Evolutionary conservation across 2,113 vertebrate genomes (phyloP), one percentile per base, ranked within the genome.

Genomic region (Barnardius zonarius): DNA sequence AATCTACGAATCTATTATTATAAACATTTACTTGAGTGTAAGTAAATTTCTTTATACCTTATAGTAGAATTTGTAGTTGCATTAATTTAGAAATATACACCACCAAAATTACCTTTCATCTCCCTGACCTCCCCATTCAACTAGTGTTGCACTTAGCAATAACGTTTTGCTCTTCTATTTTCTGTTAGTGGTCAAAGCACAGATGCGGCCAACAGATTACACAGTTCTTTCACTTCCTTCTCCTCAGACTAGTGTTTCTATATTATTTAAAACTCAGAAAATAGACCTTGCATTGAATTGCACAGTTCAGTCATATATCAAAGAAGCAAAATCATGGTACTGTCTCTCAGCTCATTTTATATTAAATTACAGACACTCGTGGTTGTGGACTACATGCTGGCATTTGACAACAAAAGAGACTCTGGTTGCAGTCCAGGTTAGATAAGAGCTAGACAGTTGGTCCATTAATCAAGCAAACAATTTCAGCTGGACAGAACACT

Each of bases 401-500:
- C 46, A 27, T 73, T 87, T 93, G 83, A 91, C 81, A 90, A 41
- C 85, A 88, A 59, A 86, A 88, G 35, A 76, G 52, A 49, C 61
- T 39, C 74, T 93, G 92, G 52, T 86, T 84, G 28, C 73, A 48
- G 66, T 87, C 48, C 88, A 91, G 95, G 69, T 86, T 94, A 94
- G 95, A 73, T 57, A 85, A 94, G 80, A 95, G 54, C 59, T 91
- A 69, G 77, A 62, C 93, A 92, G 77, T 51, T 94, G 88, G 92
- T 80, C 59, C 37, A 85, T 96, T 95, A 96, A 96, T 92, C 91
- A 95, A 95, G 63, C 48, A 77, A 95, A 89, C 81, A 91, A 87
- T 95, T 93, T 92, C 64, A 91, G 85, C 67, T 77, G 57, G 75
- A 83, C 67, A 83, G 75, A 94, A 82, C 1, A 3, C 44, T 83